Evolutionary conservation across 2,888 invertebrate genomes (phyloP).

Genomic region (Cyrtodaria siliqua): DNA sequence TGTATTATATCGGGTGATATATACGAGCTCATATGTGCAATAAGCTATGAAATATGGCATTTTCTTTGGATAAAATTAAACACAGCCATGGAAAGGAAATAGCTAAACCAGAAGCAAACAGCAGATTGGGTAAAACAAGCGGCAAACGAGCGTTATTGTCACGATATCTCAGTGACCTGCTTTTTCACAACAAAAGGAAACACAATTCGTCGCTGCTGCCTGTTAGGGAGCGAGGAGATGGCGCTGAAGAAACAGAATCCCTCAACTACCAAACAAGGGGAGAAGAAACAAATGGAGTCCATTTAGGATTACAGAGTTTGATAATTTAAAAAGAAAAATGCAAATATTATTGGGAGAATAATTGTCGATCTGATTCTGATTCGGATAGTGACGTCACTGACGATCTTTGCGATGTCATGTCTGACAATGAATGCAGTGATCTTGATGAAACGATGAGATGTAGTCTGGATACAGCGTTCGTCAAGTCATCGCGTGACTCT

Average conservation of each 20-base stretch:
- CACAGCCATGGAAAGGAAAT: neutral
- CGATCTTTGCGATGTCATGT: conserved; percentile 2
- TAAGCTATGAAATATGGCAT: too few relatives aligned
- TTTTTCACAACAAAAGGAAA: conserved; percentile 1
- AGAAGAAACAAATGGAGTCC: too few relatives aligned
- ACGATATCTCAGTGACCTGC: conserved; percentile 7
- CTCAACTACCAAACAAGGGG: too few relatives aligned
- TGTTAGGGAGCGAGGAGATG: conserved; percentile 1
- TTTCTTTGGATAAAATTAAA: too few relatives aligned
- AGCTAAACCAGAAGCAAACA: neutral
- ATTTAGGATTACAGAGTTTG: too few relatives aligned
- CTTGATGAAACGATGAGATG: neutral
- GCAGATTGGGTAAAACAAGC: neutral
- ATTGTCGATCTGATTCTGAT: conserved; percentile 9
- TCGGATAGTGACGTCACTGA: conserved; percentile 24
- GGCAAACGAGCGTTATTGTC: conserved; percentile 3
- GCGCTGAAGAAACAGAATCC: neutral
- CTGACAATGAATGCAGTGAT: neutral
- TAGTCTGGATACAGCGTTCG: conserved; percentile 32
- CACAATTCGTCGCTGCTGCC: too few relatives aligned
- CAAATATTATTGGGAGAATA: conserved; percentile 28
- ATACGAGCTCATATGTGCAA: too few relatives aligned
- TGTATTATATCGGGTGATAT: too few relatives aligned
- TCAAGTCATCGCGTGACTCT: conserved; percentile 25
- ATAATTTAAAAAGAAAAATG: conserved; percentile 13